phyloP scores from a whole-genome alignment of 2,888 invertebrate species.

The Leucophenga montana region DNA sequence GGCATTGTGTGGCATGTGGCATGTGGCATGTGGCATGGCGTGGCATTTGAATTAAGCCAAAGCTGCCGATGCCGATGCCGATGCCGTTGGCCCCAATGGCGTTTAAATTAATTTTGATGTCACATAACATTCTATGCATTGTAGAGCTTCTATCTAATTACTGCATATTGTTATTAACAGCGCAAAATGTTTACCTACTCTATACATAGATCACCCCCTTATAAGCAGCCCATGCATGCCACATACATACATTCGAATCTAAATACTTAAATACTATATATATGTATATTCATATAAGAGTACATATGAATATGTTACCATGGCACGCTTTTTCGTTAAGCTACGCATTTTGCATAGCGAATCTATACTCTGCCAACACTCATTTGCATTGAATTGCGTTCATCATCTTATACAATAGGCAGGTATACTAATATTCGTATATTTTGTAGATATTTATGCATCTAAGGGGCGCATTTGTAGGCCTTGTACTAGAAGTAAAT shows the following conservation, averaged over 20 bases:
- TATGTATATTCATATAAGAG: too few species aligned
- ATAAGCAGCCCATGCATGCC: too few species aligned
- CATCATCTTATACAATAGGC: too few species aligned
- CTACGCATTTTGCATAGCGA: conserved; percentile 10
- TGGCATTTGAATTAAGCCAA: too few species aligned
- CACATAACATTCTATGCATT: conserved; percentile 7
- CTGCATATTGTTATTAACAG: not conserved
- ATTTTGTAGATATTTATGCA: not conserved
- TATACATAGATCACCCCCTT: not conserved
- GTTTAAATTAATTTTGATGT: conserved; percentile 35
- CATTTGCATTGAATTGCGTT: too few species aligned
- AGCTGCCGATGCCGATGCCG: too few species aligned
- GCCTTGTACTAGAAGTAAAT: too few species aligned
- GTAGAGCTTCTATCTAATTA: not conserved
- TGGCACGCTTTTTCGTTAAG: not conserved
- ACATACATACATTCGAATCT: too few species aligned
- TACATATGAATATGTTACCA: too few species aligned
- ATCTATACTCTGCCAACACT: not conserved
- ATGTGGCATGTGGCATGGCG: not conserved
- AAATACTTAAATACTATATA: too few species aligned
- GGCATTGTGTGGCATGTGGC: not conserved
- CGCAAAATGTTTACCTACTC: not conserved
- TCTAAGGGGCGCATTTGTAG: not conserved
- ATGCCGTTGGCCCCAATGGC: not conserved
- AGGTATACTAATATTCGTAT: too few species aligned